These are phyloP conservation scores for Macrostomum lignano DNA, from an alignment of 1,140 invertebrate genomes.

Conservation along the genomic window DNA sequence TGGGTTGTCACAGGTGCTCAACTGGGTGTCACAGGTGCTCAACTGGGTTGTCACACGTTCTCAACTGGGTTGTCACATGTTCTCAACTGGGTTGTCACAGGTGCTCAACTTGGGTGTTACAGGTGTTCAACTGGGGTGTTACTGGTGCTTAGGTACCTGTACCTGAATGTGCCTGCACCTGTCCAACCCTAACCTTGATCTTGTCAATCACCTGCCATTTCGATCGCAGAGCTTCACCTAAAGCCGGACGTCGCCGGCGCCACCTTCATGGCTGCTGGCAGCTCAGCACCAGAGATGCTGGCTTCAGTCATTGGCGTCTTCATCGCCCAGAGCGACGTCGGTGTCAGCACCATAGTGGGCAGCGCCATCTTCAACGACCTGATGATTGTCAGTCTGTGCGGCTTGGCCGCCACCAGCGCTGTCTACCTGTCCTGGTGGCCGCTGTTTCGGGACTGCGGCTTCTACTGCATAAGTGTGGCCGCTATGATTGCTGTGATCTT, in stretches of 20 bases:
- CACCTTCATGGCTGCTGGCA: slow-evolving; percentile 64
- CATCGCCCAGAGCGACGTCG: neutral
- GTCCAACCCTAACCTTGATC: too few relatives aligned
- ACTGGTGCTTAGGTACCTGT: too few relatives aligned
- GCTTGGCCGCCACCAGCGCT: slow-evolving; percentile 13
- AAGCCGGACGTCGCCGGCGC: slow-evolving; percentile 47
- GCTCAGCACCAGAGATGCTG: slow-evolving; percentile 60
- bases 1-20: too few relatives aligned
- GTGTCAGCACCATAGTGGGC: slow-evolving; percentile 12
- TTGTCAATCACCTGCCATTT: slow-evolving; percentile 10
- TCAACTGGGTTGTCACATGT: too few relatives aligned
- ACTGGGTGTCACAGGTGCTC: too few relatives aligned
- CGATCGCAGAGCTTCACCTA: slow-evolving; percentile 4
- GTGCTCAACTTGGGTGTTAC: too few relatives aligned
- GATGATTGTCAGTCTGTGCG: slow-evolving; percentile 23
- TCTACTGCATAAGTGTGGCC: slow-evolving; percentile 65
- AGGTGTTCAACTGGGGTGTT: too few relatives aligned
- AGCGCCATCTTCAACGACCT: slow-evolving; percentile 23
- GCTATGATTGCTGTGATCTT: slow-evolving; percentile 43
- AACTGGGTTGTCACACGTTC: too few relatives aligned
- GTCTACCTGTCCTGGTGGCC: slow-evolving; percentile 35
- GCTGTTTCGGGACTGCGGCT: slow-evolving; percentile 68
- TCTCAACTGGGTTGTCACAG: too few relatives aligned
- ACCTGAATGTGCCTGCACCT: too few relatives aligned
- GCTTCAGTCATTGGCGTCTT: slow-evolving; percentile 50